Evolutionary conservation across 2,797 vertebrate species (phyloP), one percentile per base, ranked within the genome.

Genomic region (Hemitrygon akajei): DNA sequence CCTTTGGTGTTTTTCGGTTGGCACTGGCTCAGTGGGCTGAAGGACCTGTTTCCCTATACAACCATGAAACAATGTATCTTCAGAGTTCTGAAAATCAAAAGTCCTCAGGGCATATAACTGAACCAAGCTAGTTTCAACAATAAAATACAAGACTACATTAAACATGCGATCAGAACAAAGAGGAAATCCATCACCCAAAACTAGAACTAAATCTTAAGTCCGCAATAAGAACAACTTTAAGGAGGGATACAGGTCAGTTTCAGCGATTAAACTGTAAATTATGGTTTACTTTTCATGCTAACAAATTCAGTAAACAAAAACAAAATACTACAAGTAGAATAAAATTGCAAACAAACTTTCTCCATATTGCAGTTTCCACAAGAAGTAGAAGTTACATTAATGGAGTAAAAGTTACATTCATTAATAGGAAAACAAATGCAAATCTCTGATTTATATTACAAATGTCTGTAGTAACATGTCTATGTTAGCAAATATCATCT

Each of bases 381-480:
- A 18, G 12, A 34, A 14, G 47, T 87, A 22, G 56, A 56, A 81
- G 20, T 82, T 82, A 82, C 22, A 82, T 82, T 25, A n/a, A n/a
- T n/a, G n/a, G n/a, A 84, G 58, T 87, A 22, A 82, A 56, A 81
- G 20, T 82, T 82, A 82, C 22, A 82, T 82, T 56, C 18, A 82
- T 25, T 40, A 82, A 82, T 82, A 82, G 47, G 80, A 40, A 47
- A 82, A 37, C 1, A 82, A 47, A 82, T 82, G 47, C 10, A 58
- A 22, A 82, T 11, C 80, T 37, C 7, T 25, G 22, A 27, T 56
- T 82, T 47, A 47, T 82, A 82, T 22, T 82, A n/a, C n/a, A n/a
- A n/a, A n/a, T n/a, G n/a, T n/a, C n/a, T n/a, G n/a, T n/a, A 82
- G n/a, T 56, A 82, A 82, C 7, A 81, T 81, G 56, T 82, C 81